A percentile compares a stretch with the other conserved stretches of the same genome.
Conservation (phyloP, 1,140 invertebrate species). For the Panulirus ornatus region DNA sequence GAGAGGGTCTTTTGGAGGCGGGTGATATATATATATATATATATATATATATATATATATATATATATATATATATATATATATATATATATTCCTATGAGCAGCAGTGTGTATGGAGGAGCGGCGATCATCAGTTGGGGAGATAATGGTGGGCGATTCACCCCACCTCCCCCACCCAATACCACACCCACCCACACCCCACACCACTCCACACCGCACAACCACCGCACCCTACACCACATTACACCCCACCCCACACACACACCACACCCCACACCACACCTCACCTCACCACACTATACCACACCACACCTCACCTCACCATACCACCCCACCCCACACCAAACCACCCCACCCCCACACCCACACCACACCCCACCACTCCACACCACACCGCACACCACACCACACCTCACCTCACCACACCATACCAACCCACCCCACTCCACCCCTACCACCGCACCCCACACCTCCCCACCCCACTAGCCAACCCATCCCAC, state of each 20-base stretch:
- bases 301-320: neutral
- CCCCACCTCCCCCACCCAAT: too few relatives aligned
- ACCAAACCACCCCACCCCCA: neutral
- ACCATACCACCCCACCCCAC: neutral
- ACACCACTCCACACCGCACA: neutral
- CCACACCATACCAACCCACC: neutral
- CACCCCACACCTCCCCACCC: neutral
- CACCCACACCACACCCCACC: neutral
- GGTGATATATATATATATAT: constrained; percentile 20
- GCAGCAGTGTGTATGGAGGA: neutral
- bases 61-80: constrained; percentile 18
- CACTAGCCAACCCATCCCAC: neutral
- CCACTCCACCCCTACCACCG: neutral
- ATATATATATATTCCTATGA: too few relatives aligned
- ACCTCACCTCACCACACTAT: too few relatives aligned
- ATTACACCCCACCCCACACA: neutral
- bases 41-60: constrained; percentile 20
- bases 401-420: neutral
- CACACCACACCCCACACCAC: neutral
- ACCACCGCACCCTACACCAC: neutral
- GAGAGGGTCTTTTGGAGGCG: too few relatives aligned
- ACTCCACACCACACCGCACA: neutral
- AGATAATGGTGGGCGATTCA: neutral
- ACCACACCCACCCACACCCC: too few relatives aligned
- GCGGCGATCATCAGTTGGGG: neutral